Base-by-base conservation (phyloP, 2,888 invertebrate species). In the Syrphus vitripennis region DNA sequence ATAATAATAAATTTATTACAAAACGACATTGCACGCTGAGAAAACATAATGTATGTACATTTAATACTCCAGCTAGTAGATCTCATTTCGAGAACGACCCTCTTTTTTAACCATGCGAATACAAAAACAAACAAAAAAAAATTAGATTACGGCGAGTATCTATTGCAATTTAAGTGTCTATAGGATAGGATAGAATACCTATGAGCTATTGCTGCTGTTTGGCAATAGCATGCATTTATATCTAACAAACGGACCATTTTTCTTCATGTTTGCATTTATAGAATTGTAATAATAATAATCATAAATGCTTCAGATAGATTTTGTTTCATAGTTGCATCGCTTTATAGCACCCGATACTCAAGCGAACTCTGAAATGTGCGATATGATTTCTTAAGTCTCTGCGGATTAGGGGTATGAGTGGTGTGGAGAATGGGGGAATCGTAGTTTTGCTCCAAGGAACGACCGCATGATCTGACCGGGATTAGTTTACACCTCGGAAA, bases 381-480 rank as follows among this genome's bases (percentile, higher is more conserved):
- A 81, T 81, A 81, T 65, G 71, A 76, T 80, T 82, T 72, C 50
- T 83, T 70, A 50, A 72, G 78, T 9, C 7, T 40, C 31, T 19
- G n/a, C n/a, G 7, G 65, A 48, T 61, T 34, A 48, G 40, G 21
- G 69, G 31, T 21, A 29, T 37, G 4, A 24, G 63, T 70, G 57
- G 5, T 14, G 48, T 26, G 4, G 48, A 48, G 16, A 1, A 3
- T 26, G 4, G 48, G 67, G 16, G 2, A 3, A 21, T 10, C 21
- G 14, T 26, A 75, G 67, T 69, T 45, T 76, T 81, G 71, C 72
- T 81, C 45, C 63, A 57, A 77, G 69, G 50, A 74, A 63, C 82
- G 74, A 86, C 77, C 86, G 82, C 82, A 86, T 86, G 86, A 86
- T 86, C 86, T 86, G 82, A 78, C 86, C 74, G 86, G 86, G 86